Evolutionary conservation across 1,140 invertebrate genomes (phyloP).

Genomic region (Galleria mellonella): DNA sequence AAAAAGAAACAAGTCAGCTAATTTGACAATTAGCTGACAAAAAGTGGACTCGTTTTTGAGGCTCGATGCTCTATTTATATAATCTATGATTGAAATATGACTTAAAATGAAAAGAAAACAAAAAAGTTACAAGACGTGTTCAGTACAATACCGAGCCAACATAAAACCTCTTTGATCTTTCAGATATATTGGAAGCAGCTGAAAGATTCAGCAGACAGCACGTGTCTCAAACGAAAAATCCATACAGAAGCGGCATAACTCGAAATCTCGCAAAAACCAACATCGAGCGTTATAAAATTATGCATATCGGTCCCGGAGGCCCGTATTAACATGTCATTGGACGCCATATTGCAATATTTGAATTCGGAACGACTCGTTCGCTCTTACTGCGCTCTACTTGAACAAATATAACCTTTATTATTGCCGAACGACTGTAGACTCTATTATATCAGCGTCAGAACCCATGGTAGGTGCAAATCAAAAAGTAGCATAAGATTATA

Average conservation of each 20-base stretch:
- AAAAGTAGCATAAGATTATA: slow-evolving; percentile 23
- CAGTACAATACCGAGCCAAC: too few relatives aligned
- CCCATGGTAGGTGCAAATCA: neutral
- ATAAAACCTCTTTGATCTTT: too few relatives aligned
- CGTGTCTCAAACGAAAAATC: slow-evolving; percentile 1
- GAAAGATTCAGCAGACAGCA: neutral
- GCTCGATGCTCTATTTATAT: too few relatives aligned
- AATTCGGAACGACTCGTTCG: slow-evolving; percentile 30
- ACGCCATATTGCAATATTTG: slow-evolving; percentile 60
- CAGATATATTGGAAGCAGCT: too few relatives aligned
- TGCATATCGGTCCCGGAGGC: slow-evolving; percentile 47
- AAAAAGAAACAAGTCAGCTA: too few relatives aligned
- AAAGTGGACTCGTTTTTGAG: too few relatives aligned
- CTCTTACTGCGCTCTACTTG: neutral
- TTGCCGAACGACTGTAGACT: neutral
- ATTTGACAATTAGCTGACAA: too few relatives aligned
- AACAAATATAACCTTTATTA: too few relatives aligned
- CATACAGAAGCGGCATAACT: neutral
- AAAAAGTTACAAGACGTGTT: too few relatives aligned
- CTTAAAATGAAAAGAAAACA: too few relatives aligned
- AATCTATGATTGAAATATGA: too few relatives aligned
- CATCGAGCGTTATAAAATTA: slow-evolving; percentile 45
- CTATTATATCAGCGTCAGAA: neutral
- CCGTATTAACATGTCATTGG: slow-evolving; percentile 64
- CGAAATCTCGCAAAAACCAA: slow-evolving; percentile 20